phyloP scores from a whole-genome alignment of 2,888 invertebrate genomes.

The Drosophila pullipes region DNA sequence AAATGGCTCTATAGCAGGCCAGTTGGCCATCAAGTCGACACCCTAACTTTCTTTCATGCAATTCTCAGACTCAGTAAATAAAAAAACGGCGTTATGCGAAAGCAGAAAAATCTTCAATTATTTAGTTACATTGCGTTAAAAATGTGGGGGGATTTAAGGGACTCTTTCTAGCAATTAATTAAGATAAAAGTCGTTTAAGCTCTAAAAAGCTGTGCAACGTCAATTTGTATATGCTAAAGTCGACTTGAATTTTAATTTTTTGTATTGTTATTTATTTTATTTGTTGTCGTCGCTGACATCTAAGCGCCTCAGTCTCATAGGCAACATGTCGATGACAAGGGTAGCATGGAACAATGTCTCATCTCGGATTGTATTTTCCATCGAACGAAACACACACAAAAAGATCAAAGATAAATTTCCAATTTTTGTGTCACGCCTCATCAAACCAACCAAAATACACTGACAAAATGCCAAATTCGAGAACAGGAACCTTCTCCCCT shows the following conservation, averaged over 20 bases:
- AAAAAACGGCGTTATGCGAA: neutral
- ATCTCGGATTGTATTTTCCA: constrained; percentile 59
- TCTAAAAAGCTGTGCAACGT: constrained; percentile 1
- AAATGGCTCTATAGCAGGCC: constrained; percentile 36
- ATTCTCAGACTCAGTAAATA: neutral
- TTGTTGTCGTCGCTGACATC: constrained; percentile 38
- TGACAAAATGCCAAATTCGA: constrained; percentile 58
- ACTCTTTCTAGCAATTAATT: neutral
- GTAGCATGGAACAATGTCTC: constrained; percentile 43
- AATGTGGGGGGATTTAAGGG: neutral
- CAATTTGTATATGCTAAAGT: constrained; percentile 35
- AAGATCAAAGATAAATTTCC: constrained; percentile 81
- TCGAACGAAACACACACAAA: constrained; percentile 62
- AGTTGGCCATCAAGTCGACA: constrained; percentile 12
- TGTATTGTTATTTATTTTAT: constrained; percentile 23
- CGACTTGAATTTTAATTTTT: constrained; percentile 37
- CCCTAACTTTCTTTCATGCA: neutral
- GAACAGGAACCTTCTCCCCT: neutral
- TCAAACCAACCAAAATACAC: constrained; percentile 67
- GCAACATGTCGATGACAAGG: constrained; percentile 55
- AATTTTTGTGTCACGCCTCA: constrained; percentile 76
- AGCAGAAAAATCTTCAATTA: neutral
- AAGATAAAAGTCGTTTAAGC: neutral
- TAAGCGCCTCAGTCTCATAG: constrained; percentile 32
- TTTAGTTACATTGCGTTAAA: neutral